Evolutionary conservation across 1,140 invertebrate species (phyloP), one percentile per base, ranked within the genome.

Genomic region (Pseudomyrmex flavicornis): DNA sequence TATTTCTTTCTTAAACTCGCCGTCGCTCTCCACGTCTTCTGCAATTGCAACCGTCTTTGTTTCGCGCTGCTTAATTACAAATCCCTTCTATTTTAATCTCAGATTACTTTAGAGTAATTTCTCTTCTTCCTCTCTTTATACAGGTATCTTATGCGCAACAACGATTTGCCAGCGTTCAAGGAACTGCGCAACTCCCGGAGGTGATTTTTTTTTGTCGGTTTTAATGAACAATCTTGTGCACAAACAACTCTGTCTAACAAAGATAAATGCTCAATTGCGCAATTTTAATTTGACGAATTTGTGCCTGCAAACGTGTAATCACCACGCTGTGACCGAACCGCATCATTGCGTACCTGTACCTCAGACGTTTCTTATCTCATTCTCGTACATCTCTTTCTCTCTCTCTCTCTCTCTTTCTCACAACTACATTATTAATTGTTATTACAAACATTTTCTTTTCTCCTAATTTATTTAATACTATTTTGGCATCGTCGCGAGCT

Each of bases 401-500:
- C 35, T 35, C 35, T 35, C 35, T 35, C 5, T 35, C 35, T 35
- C 7, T 35, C 35, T 35, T 5, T 35, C 35, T 7, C 35, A 35
- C 35, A 35, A 7, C 35, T 35, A 80, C 54, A 54, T 74, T 22
- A 54, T 74, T 22, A 44, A 72, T 20, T 26, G 50, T 59, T 87
- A 86, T 65, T 83, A 82, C 68, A 65, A 73, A 79, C 68, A 13
- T n/a, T 17, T 17, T 44, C 15, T 84, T 89, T 89, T 85, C 66
- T 79, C 85, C 89, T 93, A 93, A 92, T 93, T 91, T 90, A 93
- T 92, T 93, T 92, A 93, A 92, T 89, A 91, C 93, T 94, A 94
- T 94, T 94, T 94, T 94, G 94, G 94, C 94, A 94, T 94, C 93
- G 87, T 93, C 89, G 5, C 35, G 90, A 89, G 80, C 92, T 85